Evolutionary conservation across 2,888 invertebrate genomes (phyloP), one percentile per base, ranked within the genome.

Genomic region (Formica aserva): DNA sequence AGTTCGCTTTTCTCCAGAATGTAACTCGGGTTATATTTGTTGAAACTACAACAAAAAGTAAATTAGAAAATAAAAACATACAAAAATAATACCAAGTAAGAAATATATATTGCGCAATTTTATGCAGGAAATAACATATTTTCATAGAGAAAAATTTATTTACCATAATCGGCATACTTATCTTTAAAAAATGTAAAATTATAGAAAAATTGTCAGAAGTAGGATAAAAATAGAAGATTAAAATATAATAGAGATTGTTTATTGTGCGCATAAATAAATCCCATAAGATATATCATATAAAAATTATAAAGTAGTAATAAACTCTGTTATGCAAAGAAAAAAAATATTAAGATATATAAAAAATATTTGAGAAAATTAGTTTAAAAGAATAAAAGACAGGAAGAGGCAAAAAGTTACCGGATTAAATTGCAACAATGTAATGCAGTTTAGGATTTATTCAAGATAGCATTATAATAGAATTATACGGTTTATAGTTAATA

Each of bases 11-110:
- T 55, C 18, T 41, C 22, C 32, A 22, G 55, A 67, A n/a, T 55
- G n/a, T 38, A 62, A 38, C n/a, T 71, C 13, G 1, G 22, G 1
- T 32, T 78, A 71, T 35, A 5, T 32, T 62, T 2, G 35, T 60
- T 69, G 57, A 11, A 57, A 76, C 87, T 87, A 87, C 18, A 87
- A 88, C 83, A 87, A 84, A 81, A 52, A 71, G 9, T 26, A 65
- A 63, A 75, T 71, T 15, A 22, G 38, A 8, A 65, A 63, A 57
- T 78, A 29, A 82, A 72, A 71, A 22, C 18, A 35, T 48, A 29
- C 6, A 57, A 29, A 67, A 35, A 52, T 26, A 67, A 77, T 48
- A 48, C 4, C 22, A n/a, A 66, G 35, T 13, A 52, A 67, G 5
- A 35, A 35, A 52, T n/a, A 26, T 22, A 22, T 38, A 22, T 52